Conservation (phyloP, 2,888 invertebrate species). For the Eilema depressum region DNA sequence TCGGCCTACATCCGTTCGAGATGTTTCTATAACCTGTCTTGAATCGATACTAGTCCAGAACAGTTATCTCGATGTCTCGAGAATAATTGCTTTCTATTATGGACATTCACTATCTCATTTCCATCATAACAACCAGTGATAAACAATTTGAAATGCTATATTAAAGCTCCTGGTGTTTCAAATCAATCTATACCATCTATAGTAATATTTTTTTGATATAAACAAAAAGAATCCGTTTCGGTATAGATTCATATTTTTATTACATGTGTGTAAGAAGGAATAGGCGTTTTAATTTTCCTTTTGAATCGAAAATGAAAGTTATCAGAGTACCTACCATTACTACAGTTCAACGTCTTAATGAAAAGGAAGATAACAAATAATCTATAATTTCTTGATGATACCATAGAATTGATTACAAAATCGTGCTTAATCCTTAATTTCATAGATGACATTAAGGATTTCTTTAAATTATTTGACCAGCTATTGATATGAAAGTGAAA, state of each 20-base stretch:
- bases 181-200: background rate
- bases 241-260: background rate
- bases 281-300: no score
- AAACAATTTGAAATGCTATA: background rate
- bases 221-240: background rate
- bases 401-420: no score
- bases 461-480: no score
- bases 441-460: background rate
- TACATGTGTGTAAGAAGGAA: background rate
- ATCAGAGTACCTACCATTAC: no score
- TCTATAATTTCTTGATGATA: no score
- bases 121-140: background rate
- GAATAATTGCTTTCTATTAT: slow-evolving; percentile 35
- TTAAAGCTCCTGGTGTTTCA: background rate
- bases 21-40: slow-evolving; percentile 54
- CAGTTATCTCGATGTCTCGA: slow-evolving; percentile 44
- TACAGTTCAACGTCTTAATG: no score
- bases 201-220: background rate
- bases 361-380: no score
- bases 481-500: no score
- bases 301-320: no score
- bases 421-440: no score
- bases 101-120: slow-evolving; percentile 16
- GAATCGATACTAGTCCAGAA: slow-evolving; percentile 41
- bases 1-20: slow-evolving; percentile 56